Evolutionary conservation across 2,888 invertebrate species (phyloP).

Genomic region (Lithophane ornitopus): DNA sequence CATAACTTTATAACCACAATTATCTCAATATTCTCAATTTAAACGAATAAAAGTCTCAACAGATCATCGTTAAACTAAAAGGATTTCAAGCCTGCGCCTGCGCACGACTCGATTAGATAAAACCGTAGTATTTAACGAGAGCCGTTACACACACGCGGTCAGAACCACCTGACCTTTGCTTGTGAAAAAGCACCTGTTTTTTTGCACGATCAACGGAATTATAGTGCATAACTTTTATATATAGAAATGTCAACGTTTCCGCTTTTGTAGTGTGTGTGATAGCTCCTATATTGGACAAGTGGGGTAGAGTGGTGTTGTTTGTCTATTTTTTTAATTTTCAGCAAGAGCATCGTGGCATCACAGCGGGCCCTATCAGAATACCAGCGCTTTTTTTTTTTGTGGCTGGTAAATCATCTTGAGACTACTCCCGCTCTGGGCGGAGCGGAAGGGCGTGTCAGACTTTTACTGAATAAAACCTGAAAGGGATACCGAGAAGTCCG

Average conservation of each 20-base stretch:
- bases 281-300: slow-evolving; percentile 66
- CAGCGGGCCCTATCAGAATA: too few relatives aligned
- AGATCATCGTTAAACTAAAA: slow-evolving; percentile 54
- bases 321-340: neutral
- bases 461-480: too few relatives aligned
- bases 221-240: slow-evolving; percentile 82
- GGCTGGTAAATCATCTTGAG: too few relatives aligned
- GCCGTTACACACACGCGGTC: slow-evolving; percentile 73
- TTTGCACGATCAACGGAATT: slow-evolving; percentile 83
- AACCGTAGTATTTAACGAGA: slow-evolving; percentile 46
- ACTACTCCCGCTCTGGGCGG: too few relatives aligned
- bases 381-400: too few relatives aligned
- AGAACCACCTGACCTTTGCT: slow-evolving; percentile 83
- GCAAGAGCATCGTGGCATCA: too few relatives aligned
- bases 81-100: slow-evolving; percentile 43
- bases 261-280: slow-evolving; percentile 74
- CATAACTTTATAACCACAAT: neutral
- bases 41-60: slow-evolving; percentile 14
- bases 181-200: slow-evolving; percentile 79
- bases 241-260: slow-evolving; percentile 89
- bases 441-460: too few relatives aligned
- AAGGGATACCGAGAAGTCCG: too few relatives aligned
- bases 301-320: slow-evolving; percentile 61
- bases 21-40: slow-evolving; percentile 5
- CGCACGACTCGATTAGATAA: slow-evolving; percentile 59